These are phyloP conservation scores for Zaprionus ghesquierei DNA, from an alignment of 1,140 invertebrate species.

Conservation along the genomic window DNA sequence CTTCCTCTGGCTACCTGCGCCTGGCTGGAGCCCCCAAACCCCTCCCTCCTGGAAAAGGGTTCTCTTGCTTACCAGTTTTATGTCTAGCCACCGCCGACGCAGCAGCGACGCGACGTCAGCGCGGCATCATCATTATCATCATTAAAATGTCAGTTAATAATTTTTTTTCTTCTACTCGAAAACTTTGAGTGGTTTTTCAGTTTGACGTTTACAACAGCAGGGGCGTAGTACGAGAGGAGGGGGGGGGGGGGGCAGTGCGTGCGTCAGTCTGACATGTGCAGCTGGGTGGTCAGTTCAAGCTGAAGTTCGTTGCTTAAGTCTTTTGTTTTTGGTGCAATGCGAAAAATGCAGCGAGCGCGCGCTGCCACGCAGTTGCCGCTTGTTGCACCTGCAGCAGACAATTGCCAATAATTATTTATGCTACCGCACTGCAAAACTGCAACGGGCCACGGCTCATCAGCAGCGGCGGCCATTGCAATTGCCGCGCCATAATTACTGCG, in stretches of 20 bases:
- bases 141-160: conserved; percentile 81
- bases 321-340: conserved; percentile 71
- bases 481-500: conserved; percentile 70
- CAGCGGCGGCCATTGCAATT: conserved; percentile 58
- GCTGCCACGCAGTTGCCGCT: no score
- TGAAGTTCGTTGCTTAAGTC: conserved; percentile 71
- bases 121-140: conserved; percentile 80
- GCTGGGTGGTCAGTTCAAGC: conserved; percentile 34
- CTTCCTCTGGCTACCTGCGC: conserved; percentile 32
- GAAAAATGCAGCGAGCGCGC: conserved; percentile 70
- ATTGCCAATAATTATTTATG: conserved; percentile 80
- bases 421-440: conserved; percentile 31
- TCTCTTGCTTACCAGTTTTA: conserved; percentile 28
- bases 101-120: conserved; percentile 25
- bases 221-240: not conserved
- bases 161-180: conserved; percentile 53
- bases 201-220: conserved; percentile 58
- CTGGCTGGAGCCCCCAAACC: no score
- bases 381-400: conserved; percentile 78
- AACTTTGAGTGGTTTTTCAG: conserved; percentile 64
- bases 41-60: conserved; percentile 45
- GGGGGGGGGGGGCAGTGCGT: conserved; percentile 21
- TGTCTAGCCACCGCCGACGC: conserved; percentile 78
- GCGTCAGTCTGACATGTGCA: conserved; percentile 23
- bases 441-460: conserved; percentile 43